Base-by-base conservation (phyloP, 2,797 vertebrate species). In the Buphagus erythrorhynchus region DNA sequence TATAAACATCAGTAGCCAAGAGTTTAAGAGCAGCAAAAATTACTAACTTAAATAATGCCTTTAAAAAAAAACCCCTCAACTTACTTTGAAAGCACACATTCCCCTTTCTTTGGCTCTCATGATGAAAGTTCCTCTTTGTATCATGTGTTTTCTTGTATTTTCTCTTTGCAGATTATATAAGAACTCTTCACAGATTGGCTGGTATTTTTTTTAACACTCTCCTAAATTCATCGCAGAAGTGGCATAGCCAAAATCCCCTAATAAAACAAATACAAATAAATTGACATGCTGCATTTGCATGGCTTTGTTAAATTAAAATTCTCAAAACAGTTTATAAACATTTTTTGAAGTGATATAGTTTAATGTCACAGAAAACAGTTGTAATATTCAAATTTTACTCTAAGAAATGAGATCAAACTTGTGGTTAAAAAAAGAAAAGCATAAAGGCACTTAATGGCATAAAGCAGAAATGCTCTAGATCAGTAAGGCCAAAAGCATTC, bases 381-480 rank as follows among this genome's bases (percentile, higher is more conserved):
- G 10, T n/a, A 86, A 85, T 62, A 85, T 15, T 45, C 36, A 48
- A 28, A 54, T 80, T 88, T 79, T 71, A 84, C 33, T 66, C 33
- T 25, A 74, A 55, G 21, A 14, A 88, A 62, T 40, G 67, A 79
- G 16, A 92, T 33, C 17, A 74, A 76, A 81, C 12, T 54, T 11
- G 51, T 48, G 16, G 22, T 36, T 51, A 48, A 73, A 67, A 66
- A 43, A 36, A 55, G 74, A 21, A 74, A 63, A 63, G 10, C 33
- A 74, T 74, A 61, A 62, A 90, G 43, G 54, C 26, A 78, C 21
- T 81, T 62, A 90, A 80, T 29, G 31, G 19, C 72, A n/a, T 66
- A 20, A 65, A 95, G 61, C 55, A 95, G 42, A 91, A 87, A 82
- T 52, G 35, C 69, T 93, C 69, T 79, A 86, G 43, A 96, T 62